Percentiles rank a stretch among this genome's conserved stretches.
phyloP scores from a whole-genome alignment of 2,888 invertebrate genomes.

The Heteromyza rotundicornis region DNA sequence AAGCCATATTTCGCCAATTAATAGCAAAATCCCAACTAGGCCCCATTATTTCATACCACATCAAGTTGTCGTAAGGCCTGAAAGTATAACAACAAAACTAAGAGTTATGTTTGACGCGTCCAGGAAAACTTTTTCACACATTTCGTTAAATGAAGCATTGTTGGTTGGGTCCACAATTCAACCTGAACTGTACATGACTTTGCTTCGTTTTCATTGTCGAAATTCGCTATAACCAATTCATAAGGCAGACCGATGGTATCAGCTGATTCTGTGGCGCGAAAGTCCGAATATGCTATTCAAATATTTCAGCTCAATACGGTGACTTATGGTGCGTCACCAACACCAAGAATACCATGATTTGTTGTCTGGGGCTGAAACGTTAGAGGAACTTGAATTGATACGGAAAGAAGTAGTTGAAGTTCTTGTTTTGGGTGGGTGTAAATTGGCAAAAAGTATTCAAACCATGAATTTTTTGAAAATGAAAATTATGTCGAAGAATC shows the following conservation, averaged over 20 bases:
- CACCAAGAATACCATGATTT: constrained; percentile 26
- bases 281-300: too few relatives aligned
- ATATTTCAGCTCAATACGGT: constrained; percentile 15
- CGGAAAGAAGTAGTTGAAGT: too few relatives aligned
- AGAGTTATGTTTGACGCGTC: constrained; percentile 29
- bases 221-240: too few relatives aligned
- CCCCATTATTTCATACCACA: constrained; percentile 29
- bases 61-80: constrained; percentile 24
- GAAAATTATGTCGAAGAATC: too few relatives aligned
- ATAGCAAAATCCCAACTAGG: background rate
- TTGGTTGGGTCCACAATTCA: constrained; percentile 29
- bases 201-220: too few relatives aligned
- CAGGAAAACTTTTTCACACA: constrained; percentile 18
- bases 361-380: constrained; percentile 16
- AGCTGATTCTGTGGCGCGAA: too few relatives aligned
- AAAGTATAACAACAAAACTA: constrained; percentile 29
- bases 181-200: constrained; percentile 19
- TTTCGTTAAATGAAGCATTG: constrained; percentile 26
- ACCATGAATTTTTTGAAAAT: too few relatives aligned
- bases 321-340: constrained; percentile 25
- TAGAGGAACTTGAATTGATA: constrained; percentile 7
- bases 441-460: too few relatives aligned
- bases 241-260: too few relatives aligned
- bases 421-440: too few relatives aligned
- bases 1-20: constrained; percentile 18